phyloP scores from a whole-genome alignment of 2,888 invertebrate species.

The Lasioglossum leucozonium region DNA sequence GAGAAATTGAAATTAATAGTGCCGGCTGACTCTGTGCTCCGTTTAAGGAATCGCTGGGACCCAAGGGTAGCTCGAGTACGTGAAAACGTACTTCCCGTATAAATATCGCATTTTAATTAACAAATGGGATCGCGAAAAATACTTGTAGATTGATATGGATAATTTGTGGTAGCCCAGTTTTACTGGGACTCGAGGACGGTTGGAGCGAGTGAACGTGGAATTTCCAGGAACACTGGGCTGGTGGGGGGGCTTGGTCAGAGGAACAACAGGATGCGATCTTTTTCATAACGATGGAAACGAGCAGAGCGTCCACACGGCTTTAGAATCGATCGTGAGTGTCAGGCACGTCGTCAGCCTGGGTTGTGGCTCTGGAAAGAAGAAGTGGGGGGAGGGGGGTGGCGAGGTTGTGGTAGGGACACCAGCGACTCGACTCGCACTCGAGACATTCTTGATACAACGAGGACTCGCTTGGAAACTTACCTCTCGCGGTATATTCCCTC shows the following conservation, averaged over 20 bases:
- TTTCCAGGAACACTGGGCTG: not conserved
- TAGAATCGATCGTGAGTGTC: conserved; percentile 80
- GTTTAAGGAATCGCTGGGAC: too few relatives aligned
- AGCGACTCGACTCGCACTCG: conserved; percentile 62
- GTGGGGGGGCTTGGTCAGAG: not conserved
- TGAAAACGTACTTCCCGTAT: too few relatives aligned
- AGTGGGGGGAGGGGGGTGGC: conserved; percentile 19
- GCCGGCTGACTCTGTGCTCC: too few relatives aligned
- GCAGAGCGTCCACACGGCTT: conserved; percentile 60
- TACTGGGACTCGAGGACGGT: not conserved
- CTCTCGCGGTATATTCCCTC: conserved; percentile 22
- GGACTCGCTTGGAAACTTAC: conserved; percentile 66
- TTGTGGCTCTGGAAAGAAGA: conserved; percentile 57
- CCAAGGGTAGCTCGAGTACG: too few relatives aligned
- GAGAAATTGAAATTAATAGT: too few relatives aligned
- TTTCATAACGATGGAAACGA: conserved; percentile 41
- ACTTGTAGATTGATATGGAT: not conserved
- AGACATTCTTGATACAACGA: conserved; percentile 69
- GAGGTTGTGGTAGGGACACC: conserved; percentile 55
- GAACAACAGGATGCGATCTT: not conserved
- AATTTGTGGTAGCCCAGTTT: not conserved
- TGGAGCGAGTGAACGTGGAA: not conserved
- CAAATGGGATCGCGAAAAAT: not conserved
- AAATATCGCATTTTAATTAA: not conserved
- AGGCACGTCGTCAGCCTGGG: conserved; percentile 78